Percentiles rank a stretch among this genome's conserved stretches.
Evolutionary conservation across 2,113 vertebrate species (phyloP).

Genomic region (Myodes glareolus): DNA sequence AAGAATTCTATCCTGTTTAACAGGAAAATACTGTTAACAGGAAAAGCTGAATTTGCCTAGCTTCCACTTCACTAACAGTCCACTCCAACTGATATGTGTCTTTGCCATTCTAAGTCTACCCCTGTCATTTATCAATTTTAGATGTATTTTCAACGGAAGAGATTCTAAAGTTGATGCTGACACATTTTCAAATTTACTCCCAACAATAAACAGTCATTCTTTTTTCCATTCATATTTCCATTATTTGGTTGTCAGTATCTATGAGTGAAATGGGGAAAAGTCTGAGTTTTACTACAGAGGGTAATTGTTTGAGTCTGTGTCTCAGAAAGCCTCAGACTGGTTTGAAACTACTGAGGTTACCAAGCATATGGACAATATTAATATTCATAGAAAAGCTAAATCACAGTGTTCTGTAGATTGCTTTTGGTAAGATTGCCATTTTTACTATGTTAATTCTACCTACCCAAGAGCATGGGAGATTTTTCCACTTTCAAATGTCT

Average conservation of each 20-base stretch:
- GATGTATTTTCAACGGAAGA: neutral
- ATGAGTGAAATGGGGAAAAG: neutral
- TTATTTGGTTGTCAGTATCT: neutral
- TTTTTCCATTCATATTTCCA: neutral
- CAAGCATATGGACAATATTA: neutral
- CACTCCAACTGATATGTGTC: neutral
- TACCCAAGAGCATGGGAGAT: too few species aligned
- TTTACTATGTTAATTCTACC: too few species aligned
- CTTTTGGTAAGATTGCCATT: too few species aligned
- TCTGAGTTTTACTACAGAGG: neutral
- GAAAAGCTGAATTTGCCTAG: constrained; percentile 10
- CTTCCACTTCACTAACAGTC: neutral
- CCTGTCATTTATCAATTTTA: neutral
- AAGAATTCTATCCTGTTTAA: neutral
- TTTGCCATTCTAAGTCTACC: constrained; percentile 7
- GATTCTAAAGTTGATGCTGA: neutral
- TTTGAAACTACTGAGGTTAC: neutral
- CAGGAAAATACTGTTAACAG: neutral
- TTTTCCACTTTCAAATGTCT: too few species aligned
- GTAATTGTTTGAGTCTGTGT: neutral
- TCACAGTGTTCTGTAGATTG: neutral
- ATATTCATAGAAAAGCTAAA: neutral
- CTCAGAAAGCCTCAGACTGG: neutral
- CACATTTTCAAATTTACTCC: neutral
- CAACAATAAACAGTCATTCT: constrained; percentile 12